Percentiles rank a stretch among this genome's conserved stretches.
Evolutionary conservation across 2,797 vertebrate genomes (phyloP).

Genomic region (Zonotrichia albicollis): DNA sequence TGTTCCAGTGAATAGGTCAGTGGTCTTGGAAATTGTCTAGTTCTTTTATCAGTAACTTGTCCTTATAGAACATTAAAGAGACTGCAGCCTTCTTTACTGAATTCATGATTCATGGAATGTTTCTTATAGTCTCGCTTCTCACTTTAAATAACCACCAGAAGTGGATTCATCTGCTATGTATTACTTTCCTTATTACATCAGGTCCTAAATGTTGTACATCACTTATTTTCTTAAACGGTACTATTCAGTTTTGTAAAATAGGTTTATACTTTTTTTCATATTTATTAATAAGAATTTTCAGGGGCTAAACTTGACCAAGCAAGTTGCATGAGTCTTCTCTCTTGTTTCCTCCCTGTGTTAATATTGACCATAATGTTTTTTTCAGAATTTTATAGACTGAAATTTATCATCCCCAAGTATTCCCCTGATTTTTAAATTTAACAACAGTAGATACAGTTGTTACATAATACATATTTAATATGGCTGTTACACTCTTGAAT

Average conservation of each 20-base stretch:
- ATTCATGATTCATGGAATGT: not conserved
- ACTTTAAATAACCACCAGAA: not conserved
- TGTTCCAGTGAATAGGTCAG: not conserved
- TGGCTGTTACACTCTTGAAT: not conserved
- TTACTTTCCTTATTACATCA: not conserved
- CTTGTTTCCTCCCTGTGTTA: not conserved
- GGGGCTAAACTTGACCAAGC: not conserved
- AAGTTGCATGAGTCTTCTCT: not conserved
- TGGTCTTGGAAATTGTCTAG: not conserved
- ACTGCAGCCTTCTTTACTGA: not conserved
- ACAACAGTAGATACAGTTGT: not conserved
- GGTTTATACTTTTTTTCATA: not conserved
- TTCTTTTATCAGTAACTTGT: not conserved
- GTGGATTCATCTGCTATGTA: not conserved
- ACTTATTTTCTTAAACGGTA: not conserved
- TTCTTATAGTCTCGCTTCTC: not conserved
- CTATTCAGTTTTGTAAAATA: not conserved
- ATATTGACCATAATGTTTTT: not conserved
- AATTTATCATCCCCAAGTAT: not conserved
- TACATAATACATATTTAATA: not conserved
- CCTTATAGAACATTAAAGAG: not conserved
- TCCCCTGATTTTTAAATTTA: not conserved
- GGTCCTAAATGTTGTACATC: not conserved
- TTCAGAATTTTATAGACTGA: not conserved
- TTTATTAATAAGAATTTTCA: not conserved